A percentile compares a stretch with the other conserved stretches of the same genome.
phyloP scores from a whole-genome alignment of 2,888 invertebrate genomes.

The Ypsolopha scabrella region DNA sequence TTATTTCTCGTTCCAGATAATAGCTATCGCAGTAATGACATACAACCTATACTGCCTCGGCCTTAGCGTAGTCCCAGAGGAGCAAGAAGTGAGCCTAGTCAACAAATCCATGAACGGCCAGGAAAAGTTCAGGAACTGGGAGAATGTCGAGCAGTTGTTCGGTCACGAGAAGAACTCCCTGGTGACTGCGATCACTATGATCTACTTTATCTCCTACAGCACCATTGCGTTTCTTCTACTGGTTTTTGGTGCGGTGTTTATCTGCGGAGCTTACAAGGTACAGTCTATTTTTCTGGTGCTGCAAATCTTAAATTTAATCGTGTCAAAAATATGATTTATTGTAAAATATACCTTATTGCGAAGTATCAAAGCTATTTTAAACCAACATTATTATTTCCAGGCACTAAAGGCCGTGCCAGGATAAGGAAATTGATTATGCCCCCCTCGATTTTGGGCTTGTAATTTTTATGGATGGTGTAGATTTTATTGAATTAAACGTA shows the following conservation, averaged over 20 bases:
- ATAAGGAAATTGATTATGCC: too few relatives aligned
- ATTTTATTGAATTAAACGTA: too few relatives aligned
- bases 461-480: too few relatives aligned
- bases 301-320: too few relatives aligned
- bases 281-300: not conserved
- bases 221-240: conserved; percentile 39
- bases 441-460: too few relatives aligned
- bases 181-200: conserved; percentile 32
- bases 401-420: too few relatives aligned
- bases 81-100: conserved; percentile 17
- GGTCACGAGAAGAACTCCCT: conserved; percentile 37
- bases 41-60: conserved; percentile 46
- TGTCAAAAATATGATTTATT: too few relatives aligned
- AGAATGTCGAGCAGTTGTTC: conserved; percentile 48
- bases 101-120: conserved; percentile 4
- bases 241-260: conserved; percentile 38
- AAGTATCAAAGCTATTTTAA: too few relatives aligned
- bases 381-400: too few relatives aligned
- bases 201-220: conserved; percentile 45
- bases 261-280: conserved; percentile 54
- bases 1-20: conserved; percentile 27
- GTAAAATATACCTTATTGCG: too few relatives aligned
- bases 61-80: conserved; percentile 31
- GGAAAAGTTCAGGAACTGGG: conserved; percentile 44
- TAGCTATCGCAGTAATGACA: conserved; percentile 45